Evolutionary conservation across 1,140 invertebrate species (phyloP).

Genomic region (Lasaia peninsularis): DNA sequence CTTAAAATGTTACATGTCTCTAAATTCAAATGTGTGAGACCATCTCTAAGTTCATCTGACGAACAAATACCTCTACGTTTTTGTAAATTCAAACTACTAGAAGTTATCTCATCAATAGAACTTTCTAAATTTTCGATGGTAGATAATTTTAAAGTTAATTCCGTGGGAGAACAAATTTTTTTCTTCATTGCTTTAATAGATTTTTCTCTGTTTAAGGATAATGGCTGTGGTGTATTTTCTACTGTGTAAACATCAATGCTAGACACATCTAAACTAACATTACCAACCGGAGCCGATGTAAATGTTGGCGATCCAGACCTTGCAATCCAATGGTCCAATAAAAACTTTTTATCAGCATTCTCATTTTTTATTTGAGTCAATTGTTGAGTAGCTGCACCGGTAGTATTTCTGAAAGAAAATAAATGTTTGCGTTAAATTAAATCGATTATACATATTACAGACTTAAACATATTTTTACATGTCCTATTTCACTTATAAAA

Average conservation of each 20-base stretch:
- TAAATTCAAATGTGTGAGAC: slow-evolving; percentile 54
- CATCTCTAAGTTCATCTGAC: slow-evolving; percentile 66
- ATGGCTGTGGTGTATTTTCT: slow-evolving; percentile 61
- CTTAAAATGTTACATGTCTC: slow-evolving; percentile 46
- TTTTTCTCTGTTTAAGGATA: slow-evolving; percentile 36
- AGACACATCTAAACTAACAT: slow-evolving; percentile 58
- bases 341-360: slow-evolving; percentile 73
- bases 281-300: slow-evolving; percentile 63
- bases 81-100: slow-evolving; percentile 64
- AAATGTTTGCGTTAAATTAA: no score
- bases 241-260: slow-evolving; percentile 73
- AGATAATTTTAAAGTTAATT: slow-evolving; percentile 61
- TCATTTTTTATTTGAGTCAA: slow-evolving; percentile 46
- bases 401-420: slow-evolving; percentile 35
- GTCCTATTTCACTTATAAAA: no score
- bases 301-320: slow-evolving; percentile 70
- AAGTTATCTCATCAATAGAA: slow-evolving; percentile 66
- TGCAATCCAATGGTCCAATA: slow-evolving; percentile 75
- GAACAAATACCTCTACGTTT: slow-evolving; percentile 79
- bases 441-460: background rate
- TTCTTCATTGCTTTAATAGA: slow-evolving; percentile 48
- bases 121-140: slow-evolving; percentile 63
- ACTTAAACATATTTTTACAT: background rate
- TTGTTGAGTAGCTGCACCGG: slow-evolving; percentile 28
- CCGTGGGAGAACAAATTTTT: slow-evolving; percentile 68